Percentiles rank a stretch among this genome's conserved stretches.
Evolutionary conservation across 2,888 invertebrate species (phyloP).

Genomic region (Abrostola tripartita): DNA sequence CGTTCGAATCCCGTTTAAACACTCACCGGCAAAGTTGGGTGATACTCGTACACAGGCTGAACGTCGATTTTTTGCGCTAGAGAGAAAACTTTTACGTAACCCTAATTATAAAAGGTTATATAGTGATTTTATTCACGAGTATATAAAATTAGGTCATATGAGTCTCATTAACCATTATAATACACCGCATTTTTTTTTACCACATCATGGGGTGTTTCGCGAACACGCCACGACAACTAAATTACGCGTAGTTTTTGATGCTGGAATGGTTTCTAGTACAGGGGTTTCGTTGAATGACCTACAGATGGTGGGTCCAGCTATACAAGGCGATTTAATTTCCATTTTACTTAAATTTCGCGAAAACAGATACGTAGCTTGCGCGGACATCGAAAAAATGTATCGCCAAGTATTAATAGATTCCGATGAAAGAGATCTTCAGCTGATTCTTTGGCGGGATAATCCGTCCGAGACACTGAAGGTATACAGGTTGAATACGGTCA

Average conservation of each 20-base stretch:
- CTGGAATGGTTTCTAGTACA: neutral
- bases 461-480: neutral
- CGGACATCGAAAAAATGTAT: neutral
- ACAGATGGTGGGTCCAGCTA: neutral
- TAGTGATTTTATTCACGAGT: conserved; percentile 24
- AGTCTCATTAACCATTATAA: conserved; percentile 15
- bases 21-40: neutral
- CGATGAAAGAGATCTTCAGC: neutral
- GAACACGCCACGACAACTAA: conserved; percentile 13
- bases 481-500: too few species aligned
- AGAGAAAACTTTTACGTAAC: neutral
- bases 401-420: neutral
- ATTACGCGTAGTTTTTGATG: neutral
- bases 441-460: neutral
- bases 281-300: neutral
- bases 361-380: neutral
- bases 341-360: neutral
- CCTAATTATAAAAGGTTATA: conserved; percentile 5
- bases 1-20: conserved; percentile 3
- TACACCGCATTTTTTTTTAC: conserved; percentile 1
- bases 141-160: conserved; percentile 42
- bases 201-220: conserved; percentile 11
- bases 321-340: neutral
- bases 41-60: neutral
- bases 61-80: neutral